Conservation (phyloP, 1,140 invertebrate species). For the Chironomus striatipennis region DNA sequence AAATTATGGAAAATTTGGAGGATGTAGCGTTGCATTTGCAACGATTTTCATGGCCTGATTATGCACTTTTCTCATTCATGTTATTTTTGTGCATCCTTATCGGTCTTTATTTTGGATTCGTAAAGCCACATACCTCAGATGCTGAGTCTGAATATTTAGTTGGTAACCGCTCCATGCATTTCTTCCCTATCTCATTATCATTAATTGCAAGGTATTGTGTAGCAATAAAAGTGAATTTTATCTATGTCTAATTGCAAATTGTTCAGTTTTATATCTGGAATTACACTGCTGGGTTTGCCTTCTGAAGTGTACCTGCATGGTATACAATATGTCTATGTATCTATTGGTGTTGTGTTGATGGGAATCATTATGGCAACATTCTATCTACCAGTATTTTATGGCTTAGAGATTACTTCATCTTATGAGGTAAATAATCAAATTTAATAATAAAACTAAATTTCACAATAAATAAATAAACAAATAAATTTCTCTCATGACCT, state of each 20-base stretch:
- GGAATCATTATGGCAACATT: slow-evolving; percentile 56
- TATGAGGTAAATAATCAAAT: slow-evolving; percentile 58
- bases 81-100: slow-evolving; percentile 47
- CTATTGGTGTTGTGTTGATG: slow-evolving; percentile 54
- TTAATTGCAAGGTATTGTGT: slow-evolving; percentile 43
- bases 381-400: slow-evolving; percentile 72
- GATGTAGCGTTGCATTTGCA: slow-evolving; percentile 46
- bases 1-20: slow-evolving; percentile 42
- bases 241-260: neutral
- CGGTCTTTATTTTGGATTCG: slow-evolving; percentile 52
- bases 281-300: slow-evolving; percentile 80
- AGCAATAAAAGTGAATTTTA: neutral
- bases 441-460: neutral
- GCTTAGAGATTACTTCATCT: slow-evolving; percentile 68
- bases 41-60: slow-evolving; percentile 41
- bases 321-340: slow-evolving; percentile 63
- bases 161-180: slow-evolving; percentile 49
- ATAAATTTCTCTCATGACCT: neutral
- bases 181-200: slow-evolving; percentile 49
- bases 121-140: slow-evolving; percentile 46
- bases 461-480: neutral
- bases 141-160: slow-evolving; percentile 43
- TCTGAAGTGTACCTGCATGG: slow-evolving; percentile 88
- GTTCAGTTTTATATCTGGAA: slow-evolving; percentile 79
- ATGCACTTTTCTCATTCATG: slow-evolving; percentile 46